These are phyloP conservation scores for Micronycteris hirsuta DNA, from an alignment of 2,113 vertebrate genomes.

Conservation along the genomic window DNA sequence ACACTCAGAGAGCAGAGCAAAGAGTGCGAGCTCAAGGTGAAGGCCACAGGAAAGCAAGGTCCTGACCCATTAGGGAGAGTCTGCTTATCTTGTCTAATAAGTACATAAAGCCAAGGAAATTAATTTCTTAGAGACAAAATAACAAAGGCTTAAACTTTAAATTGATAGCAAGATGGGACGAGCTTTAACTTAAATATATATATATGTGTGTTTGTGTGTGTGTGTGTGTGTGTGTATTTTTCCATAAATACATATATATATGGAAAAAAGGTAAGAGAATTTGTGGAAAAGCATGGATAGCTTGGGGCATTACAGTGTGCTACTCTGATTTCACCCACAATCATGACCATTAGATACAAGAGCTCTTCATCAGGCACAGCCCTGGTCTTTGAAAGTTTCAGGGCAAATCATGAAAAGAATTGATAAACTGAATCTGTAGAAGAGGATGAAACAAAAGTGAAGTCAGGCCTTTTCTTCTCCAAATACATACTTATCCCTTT, in stretches of 20 bases:
- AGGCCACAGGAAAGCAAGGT: not conserved
- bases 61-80: not conserved
- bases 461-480: not conserved
- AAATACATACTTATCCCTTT: not conserved
- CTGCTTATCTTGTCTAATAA: not conserved
- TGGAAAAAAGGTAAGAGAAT: not conserved
- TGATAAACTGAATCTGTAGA: not conserved
- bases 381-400: not conserved
- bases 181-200: not conserved
- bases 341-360: not conserved
- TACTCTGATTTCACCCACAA: not conserved
- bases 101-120: constrained; percentile 16
- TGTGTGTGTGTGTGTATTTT: no score
- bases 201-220: no score
- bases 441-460: not conserved
- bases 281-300: not conserved
- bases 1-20: not conserved
- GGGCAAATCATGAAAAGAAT: not conserved
- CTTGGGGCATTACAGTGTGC: not conserved
- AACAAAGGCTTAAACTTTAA: not conserved
- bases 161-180: not conserved
- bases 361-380: not conserved
- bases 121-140: constrained; percentile 35
- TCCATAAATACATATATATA: no score
- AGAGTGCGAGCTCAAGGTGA: not conserved